phyloP scores from a whole-genome alignment of 2,888 invertebrate species.

The Stictocephala bisonia region DNA sequence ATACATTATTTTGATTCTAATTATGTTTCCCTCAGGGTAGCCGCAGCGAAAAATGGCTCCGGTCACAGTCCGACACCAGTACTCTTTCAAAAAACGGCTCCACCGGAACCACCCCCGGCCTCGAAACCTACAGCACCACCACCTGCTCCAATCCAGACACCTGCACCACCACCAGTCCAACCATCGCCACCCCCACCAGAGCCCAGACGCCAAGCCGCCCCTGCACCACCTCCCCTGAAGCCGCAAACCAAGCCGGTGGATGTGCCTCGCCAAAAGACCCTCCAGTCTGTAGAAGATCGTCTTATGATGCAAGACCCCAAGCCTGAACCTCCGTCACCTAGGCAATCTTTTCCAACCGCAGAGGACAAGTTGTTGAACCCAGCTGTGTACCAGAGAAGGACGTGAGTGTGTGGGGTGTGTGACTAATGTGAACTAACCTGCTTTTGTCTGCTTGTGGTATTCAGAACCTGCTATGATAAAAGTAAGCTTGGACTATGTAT shows the following conservation, averaged over 20 bases:
- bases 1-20: too few species aligned
- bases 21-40: constrained; percentile 3
- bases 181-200: background rate
- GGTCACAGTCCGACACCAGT: constrained; percentile 11
- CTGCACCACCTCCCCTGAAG: background rate
- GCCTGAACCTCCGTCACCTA: constrained; percentile 24
- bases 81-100: constrained; percentile 24
- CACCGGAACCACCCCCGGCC: background rate
- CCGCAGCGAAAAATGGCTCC: constrained; percentile 18
- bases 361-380: constrained; percentile 28
- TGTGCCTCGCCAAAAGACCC: constrained; percentile 20
- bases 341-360: constrained; percentile 2
- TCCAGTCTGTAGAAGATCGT: constrained; percentile 15
- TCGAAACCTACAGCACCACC: background rate
- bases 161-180: constrained; percentile 4
- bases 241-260: constrained; percentile 25
- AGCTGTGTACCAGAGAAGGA: constrained; percentile 5
- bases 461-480: too few species aligned
- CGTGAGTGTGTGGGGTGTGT: constrained; percentile 1
- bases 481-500: too few species aligned
- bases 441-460: too few species aligned
- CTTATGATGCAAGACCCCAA: constrained; percentile 15
- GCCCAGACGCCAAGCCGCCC: too few species aligned
- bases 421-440: background rate
- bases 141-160: background rate